Conservation (phyloP, 2,888 invertebrate genomes). For the Mesorhabditis belari region DNA sequence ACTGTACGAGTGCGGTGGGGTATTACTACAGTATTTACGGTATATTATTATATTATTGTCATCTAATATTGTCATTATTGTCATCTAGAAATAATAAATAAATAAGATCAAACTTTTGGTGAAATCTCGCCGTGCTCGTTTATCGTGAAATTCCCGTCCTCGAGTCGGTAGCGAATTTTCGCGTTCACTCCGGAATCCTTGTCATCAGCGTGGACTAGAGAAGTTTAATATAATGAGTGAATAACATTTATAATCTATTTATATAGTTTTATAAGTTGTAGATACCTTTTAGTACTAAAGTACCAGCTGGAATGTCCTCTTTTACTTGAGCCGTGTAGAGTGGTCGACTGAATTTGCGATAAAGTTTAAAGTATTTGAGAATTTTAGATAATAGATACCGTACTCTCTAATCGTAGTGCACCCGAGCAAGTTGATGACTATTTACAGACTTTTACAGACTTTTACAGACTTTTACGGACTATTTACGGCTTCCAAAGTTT, state of each 20-base stretch:
- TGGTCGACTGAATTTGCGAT: constrained; percentile 62
- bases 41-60: too few species aligned
- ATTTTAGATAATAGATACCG: too few species aligned
- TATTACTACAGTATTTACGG: too few species aligned
- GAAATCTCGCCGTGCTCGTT: constrained; percentile 89
- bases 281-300: constrained; percentile 75
- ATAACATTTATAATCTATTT: neutral
- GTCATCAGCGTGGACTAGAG: constrained; percentile 41
- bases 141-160: constrained; percentile 88
- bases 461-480: too few species aligned
- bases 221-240: neutral
- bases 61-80: too few species aligned
- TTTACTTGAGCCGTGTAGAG: constrained; percentile 93
- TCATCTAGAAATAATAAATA: too few species aligned
- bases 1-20: too few species aligned
- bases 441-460: too few species aligned
- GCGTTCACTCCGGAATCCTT: constrained; percentile 88
- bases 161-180: constrained; percentile 82
- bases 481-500: too few species aligned
- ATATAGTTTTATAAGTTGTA: neutral
- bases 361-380: too few species aligned
- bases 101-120: constrained; percentile 75
- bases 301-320: constrained; percentile 84
- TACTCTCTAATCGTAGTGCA: too few species aligned
- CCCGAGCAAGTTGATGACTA: too few species aligned